Conservation (phyloP, 23 tunicate species). For the Pegea sp. region DNA sequence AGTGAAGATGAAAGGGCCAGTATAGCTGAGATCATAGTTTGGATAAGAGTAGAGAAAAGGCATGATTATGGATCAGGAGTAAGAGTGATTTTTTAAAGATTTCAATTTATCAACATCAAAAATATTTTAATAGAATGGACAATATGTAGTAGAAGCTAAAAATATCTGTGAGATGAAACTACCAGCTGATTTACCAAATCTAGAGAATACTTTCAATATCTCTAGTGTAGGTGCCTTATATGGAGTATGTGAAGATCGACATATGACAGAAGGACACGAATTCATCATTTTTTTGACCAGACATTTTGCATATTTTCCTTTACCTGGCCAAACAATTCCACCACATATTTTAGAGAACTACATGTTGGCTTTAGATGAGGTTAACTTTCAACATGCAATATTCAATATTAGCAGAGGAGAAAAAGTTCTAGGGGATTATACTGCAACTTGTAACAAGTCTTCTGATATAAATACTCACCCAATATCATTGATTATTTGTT, state of each 20-base stretch:
- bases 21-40: background rate
- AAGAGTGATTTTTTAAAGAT: background rate
- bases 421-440: too few species aligned
- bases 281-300: background rate
- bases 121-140: background rate
- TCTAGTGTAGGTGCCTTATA: background rate
- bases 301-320: conserved; percentile 1
- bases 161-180: background rate
- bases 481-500: too few species aligned
- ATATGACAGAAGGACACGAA: background rate
- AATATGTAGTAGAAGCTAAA: background rate
- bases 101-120: background rate
- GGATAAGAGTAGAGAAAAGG: background rate
- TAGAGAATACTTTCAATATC: background rate
- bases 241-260: background rate
- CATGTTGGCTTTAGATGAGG: background rate
- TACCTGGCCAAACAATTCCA: conserved; percentile 1
- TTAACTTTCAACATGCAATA: background rate
- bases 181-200: background rate
- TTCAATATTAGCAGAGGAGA: background rate
- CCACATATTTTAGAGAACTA: background rate
- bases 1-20: background rate
- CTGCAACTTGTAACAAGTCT: too few species aligned
- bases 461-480: too few species aligned
- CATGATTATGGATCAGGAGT: background rate